Evolutionary conservation across 2,113 vertebrate species (phyloP).

Genomic region (Isichthys henryi): DNA sequence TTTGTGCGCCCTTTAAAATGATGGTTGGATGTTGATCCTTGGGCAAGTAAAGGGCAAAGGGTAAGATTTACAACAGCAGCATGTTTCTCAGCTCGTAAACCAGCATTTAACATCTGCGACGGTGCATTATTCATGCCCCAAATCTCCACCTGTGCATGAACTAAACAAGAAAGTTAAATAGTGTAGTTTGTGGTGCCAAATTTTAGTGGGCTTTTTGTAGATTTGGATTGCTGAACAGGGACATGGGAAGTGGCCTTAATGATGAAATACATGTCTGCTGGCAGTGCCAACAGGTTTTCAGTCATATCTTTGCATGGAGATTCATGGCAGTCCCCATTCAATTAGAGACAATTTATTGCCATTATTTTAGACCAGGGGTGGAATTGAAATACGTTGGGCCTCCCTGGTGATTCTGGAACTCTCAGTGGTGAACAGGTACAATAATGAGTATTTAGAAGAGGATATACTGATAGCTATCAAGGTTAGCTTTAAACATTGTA

Average conservation of each 20-base stretch:
- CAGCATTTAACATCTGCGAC: neutral
- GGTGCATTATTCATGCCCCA: neutral
- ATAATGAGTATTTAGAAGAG: neutral
- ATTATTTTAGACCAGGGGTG: neutral
- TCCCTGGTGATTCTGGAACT: neutral
- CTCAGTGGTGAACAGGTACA: neutral
- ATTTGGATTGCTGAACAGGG: neutral
- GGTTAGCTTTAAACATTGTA: neutral
- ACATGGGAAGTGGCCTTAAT: conserved; percentile 1
- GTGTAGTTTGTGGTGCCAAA: neutral
- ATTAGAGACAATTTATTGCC: neutral
- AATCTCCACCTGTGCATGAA: neutral
- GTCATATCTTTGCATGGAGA: neutral
- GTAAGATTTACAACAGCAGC: neutral
- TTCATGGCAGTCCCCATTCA: neutral
- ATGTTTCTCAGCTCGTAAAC: neutral
- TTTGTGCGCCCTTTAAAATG: neutral
- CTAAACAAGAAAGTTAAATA: neutral
- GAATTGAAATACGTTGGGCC: too few species aligned
- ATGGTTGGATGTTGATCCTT: neutral
- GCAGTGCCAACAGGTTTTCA: neutral
- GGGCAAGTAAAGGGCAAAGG: neutral
- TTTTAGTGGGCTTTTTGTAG: neutral
- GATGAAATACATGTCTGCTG: neutral
- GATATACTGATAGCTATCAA: neutral